Evolutionary conservation across 92 coral and sea anemone genomes (phyloP), one percentile per base, ranked within the genome.

Genomic region (Montipora capitata): DNA sequence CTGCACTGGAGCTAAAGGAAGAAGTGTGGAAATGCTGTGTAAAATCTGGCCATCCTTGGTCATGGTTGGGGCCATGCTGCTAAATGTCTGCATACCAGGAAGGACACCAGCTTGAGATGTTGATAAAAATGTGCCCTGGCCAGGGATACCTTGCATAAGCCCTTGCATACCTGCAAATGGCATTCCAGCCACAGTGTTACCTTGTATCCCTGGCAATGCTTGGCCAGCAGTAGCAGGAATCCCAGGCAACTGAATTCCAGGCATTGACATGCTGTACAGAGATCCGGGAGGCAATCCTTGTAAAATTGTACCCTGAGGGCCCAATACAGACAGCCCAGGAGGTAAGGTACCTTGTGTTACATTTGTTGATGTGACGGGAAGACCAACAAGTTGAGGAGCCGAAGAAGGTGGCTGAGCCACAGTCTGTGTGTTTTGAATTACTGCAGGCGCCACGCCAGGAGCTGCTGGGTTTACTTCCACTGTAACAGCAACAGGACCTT

Each of bases 1-100:
- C 83, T 95, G 98, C 56, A 95, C 77, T 40, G 98, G 98, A 10
- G 98, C 91, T 20, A 95, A 92, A 0, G 98, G 98, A 80, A 95
- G 81, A 15, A 95, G 88, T 27, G 98, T 95, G 66, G 96, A 94
- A 68, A 95, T 94, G 79, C 96, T 95, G 89, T 95, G 98, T 64
- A 95, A 82, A 40, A 95, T 94, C 90, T 95, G 98, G 1, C 98
- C 98, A 52, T 95, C 98, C 49, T 92, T 93, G 61, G 84, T 88
- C 71, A 95, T 88, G 65, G 91, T 85, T 40, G 91, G 87, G 2
- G 93, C 87, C 76, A 88, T 91, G 69, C 78, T 82, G 44, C 93
- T 84, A 49, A 83, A 86, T 39, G 95, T 59, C 74, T 94, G 96
- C 80, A 90, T 90, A 3, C 96, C 89, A 2, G 88, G 88, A 40